phyloP scores from a whole-genome alignment of 2,888 invertebrate species.

The Noctua janthina region DNA sequence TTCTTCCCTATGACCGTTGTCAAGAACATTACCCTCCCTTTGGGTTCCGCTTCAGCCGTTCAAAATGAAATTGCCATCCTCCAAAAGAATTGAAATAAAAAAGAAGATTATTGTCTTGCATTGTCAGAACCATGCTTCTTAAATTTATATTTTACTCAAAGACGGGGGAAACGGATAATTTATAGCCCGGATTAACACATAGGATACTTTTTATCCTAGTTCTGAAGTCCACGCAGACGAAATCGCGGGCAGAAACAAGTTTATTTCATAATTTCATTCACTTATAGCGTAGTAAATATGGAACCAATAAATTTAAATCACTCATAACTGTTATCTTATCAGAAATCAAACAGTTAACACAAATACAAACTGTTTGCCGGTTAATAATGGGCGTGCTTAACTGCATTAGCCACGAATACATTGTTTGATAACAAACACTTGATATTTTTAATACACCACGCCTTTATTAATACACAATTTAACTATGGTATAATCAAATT shows the following conservation, averaged over 20 bases:
- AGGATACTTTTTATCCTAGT: not conserved
- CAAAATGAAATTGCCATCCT: not conserved
- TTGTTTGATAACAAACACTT: conserved; percentile 17
- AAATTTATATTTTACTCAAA: not conserved
- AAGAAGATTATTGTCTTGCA: not conserved
- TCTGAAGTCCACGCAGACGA: not conserved
- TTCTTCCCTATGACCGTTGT: not conserved
- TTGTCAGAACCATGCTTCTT: not conserved
- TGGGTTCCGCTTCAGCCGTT: not conserved
- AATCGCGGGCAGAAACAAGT: not conserved
- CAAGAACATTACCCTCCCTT: not conserved
- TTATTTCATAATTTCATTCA: not conserved
- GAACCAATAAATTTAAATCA: conserved; percentile 2
- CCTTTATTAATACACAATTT: not conserved
- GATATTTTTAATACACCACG: conserved; percentile 21
- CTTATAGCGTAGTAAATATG: not conserved
- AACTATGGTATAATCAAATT: not conserved
- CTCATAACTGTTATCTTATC: not conserved
- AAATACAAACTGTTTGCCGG: conserved; percentile 18
- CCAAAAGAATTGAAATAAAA: not conserved
- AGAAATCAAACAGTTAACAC: conserved; percentile 26
- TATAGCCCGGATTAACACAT: not conserved
- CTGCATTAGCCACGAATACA: conserved; percentile 31
- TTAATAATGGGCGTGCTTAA: conserved; percentile 14
- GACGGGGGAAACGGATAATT: not conserved